Percentiles rank a stretch among this genome's conserved stretches.
These are phyloP conservation scores for Dysidea cf. avara DNA, from an alignment of 37 sponge, comb jelly and placozoan genomes.

Conservation along the genomic window DNA sequence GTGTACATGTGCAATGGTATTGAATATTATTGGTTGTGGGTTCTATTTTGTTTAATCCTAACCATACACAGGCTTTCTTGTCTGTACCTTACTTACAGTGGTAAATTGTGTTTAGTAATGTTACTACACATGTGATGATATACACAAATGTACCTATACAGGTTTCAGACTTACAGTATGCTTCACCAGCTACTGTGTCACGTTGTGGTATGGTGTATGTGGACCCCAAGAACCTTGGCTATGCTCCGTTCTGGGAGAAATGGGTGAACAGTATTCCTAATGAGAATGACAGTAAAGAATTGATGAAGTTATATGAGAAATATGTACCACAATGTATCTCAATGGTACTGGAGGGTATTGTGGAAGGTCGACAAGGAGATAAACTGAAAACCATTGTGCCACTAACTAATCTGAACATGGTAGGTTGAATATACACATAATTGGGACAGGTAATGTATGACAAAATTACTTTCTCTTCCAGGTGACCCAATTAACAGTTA, in stretches of 20 bases:
- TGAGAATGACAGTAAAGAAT: conserved; percentile 67
- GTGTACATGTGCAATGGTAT: conserved; percentile 5
- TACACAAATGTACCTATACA: background rate
- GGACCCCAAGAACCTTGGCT: conserved; percentile 98
- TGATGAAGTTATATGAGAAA: conserved; percentile 79
- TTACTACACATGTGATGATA: background rate
- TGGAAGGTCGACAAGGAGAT: conserved; percentile 87
- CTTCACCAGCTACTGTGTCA: conserved; percentile 98
- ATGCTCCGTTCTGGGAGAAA: conserved; percentile 91
- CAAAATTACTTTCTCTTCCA: background rate
- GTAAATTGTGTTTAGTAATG: background rate
- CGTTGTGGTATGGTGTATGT: conserved; percentile 99
- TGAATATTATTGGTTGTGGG: background rate
- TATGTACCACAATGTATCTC: conserved; percentile 84
- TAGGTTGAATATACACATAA: conserved; percentile 3
- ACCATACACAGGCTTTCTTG: background rate
- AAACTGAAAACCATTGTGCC: conserved; percentile 93
- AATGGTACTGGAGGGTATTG: conserved; percentile 89
- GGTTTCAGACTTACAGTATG: conserved; percentile 97
- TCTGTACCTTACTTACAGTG: background rate
- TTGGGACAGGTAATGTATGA: too few species aligned
- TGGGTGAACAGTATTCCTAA: conserved; percentile 71
- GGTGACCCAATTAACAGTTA: conserved; percentile 79
- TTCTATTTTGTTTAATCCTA: background rate
- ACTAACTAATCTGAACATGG: conserved; percentile 90